Evolutionary conservation across 2,888 invertebrate genomes (phyloP), one percentile per base, ranked within the genome.

Genomic region (Vanessa cardui): DNA sequence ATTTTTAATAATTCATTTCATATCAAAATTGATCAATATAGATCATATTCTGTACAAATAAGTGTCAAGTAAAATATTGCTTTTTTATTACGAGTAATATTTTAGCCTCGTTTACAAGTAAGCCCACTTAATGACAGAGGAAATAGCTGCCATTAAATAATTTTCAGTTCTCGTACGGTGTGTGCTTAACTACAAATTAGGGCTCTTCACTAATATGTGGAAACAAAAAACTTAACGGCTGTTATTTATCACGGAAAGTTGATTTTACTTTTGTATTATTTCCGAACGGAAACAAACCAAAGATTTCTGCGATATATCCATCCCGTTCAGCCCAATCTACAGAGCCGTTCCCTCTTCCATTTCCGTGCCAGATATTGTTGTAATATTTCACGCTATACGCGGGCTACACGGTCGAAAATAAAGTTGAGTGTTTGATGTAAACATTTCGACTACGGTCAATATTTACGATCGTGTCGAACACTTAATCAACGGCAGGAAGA

Each of bases 401-500:
- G 73, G 73, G 75, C 71, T 76, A 72, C 72, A 72, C 66, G 70
- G 68, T 77, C 74, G 72, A 77, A 82, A 83, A 86, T 84, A 82
- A 83, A 83, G 78, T 73, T 68, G 76, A 76, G 76, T 76, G 76
- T 79, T 81, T 80, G 78, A 78, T 77, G 80, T 83, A 78, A 82
- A 85, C 80, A 78, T 79, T 80, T 77, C 79, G 78, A 80, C 79
- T 80, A 77, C 78, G 76, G 78, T 74, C 73, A 76, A 79, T 85
- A 86, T 89, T 88, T 87, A 87, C 79, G 84, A 80, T 75, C 76
- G 73, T 77, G 73, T 78, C 78, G 83, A 83, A 82, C 84, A 85
- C 83, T 88, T 85, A 84, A 89, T 89, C 88, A 87, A 82, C 78
- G 78, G 78, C 83, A 85, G 85, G 84, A 89, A 85, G 85, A 87